phyloP scores from a whole-genome alignment of 2,888 invertebrate genomes.

The Incurvaria masculella region DNA sequence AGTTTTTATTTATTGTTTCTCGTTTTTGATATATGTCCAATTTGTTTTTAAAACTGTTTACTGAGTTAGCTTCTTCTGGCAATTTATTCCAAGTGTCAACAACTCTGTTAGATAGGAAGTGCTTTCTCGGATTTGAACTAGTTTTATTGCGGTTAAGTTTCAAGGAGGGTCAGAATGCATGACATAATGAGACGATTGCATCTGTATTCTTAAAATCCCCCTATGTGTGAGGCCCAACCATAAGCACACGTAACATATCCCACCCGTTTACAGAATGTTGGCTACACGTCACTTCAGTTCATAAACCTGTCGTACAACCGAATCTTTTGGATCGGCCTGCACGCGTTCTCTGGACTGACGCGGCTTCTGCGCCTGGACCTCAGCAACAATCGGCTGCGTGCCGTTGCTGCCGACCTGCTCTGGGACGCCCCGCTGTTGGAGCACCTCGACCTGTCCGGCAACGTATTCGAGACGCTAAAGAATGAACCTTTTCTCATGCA shows the following conservation, averaged over 20 bases:
- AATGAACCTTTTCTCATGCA: slow-evolving; percentile 58
- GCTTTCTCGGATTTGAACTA: too few species aligned
- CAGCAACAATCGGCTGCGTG: slow-evolving; percentile 60
- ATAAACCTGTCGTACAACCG: slow-evolving; percentile 58
- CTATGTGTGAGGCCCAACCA: too few species aligned
- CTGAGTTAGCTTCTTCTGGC: too few species aligned
- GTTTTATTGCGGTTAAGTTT: not conserved
- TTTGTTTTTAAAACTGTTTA: too few species aligned
- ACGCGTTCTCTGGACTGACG: slow-evolving; percentile 55
- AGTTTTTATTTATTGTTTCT: too few species aligned
- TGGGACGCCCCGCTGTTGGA: slow-evolving; percentile 51
- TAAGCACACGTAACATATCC: too few species aligned
- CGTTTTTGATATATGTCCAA: too few species aligned
- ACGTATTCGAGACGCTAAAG: slow-evolving; percentile 55
- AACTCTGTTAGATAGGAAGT: too few species aligned
- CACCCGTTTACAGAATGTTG: slow-evolving; percentile 44
- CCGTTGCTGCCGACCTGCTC: slow-evolving; percentile 53
- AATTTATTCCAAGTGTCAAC: too few species aligned
- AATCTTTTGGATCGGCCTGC: slow-evolving; percentile 59
- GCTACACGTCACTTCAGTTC: slow-evolving; percentile 43
- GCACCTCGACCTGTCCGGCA: slow-evolving; percentile 58
- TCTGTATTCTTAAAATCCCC: too few species aligned
- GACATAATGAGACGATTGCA: too few species aligned
- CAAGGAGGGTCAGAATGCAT: not conserved
- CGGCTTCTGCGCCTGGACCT: slow-evolving; percentile 54